Percentiles rank a stretch among this genome's conserved stretches.
These are phyloP conservation scores for Spodoptera exigua DNA, from an alignment of 2,888 invertebrate species.

Conservation along the genomic window DNA sequence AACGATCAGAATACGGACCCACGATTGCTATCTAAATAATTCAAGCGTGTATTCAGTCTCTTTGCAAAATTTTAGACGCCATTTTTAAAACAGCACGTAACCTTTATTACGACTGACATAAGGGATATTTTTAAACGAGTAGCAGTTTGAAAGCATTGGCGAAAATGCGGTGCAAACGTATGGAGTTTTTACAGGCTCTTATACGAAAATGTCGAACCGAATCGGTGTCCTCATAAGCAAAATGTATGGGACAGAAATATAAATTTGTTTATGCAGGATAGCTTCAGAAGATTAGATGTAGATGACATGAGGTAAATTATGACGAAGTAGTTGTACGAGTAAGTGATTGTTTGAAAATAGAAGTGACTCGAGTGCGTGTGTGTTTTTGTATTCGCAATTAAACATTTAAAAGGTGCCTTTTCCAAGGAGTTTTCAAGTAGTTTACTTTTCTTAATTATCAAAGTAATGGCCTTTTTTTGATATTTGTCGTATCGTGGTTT, in stretches of 20 bases:
- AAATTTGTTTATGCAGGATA: slow-evolving; percentile 45
- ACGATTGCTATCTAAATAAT: slow-evolving; percentile 88
- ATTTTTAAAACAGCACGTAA: slow-evolving; percentile 11
- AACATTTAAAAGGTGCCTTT: too few relatives aligned
- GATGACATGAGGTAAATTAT: too few relatives aligned
- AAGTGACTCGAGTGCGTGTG: too few relatives aligned
- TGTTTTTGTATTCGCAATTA: too few relatives aligned
- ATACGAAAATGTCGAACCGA: slow-evolving; percentile 86
- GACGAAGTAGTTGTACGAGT: too few relatives aligned
- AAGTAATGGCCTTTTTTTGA: too few relatives aligned
- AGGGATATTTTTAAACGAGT: slow-evolving; percentile 49
- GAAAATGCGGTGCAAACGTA: slow-evolving; percentile 64
- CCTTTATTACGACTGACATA: slow-evolving; percentile 49
- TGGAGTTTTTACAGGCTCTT: slow-evolving; percentile 87
- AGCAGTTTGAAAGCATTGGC: slow-evolving; percentile 4
- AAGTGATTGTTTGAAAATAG: too few relatives aligned
- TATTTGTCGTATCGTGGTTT: too few relatives aligned
- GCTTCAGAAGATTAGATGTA: slow-evolving; percentile 42
- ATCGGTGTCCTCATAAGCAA: slow-evolving; percentile 69
- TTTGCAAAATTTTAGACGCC: slow-evolving; percentile 60
- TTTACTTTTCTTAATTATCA: too few relatives aligned
- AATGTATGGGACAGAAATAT: slow-evolving; percentile 59
- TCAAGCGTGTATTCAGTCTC: slow-evolving; percentile 82
- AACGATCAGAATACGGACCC: slow-evolving; percentile 86
- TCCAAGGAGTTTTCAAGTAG: too few relatives aligned